Base-by-base conservation (phyloP, 2,113 vertebrate species). In the Anser brachyrhynchus region DNA sequence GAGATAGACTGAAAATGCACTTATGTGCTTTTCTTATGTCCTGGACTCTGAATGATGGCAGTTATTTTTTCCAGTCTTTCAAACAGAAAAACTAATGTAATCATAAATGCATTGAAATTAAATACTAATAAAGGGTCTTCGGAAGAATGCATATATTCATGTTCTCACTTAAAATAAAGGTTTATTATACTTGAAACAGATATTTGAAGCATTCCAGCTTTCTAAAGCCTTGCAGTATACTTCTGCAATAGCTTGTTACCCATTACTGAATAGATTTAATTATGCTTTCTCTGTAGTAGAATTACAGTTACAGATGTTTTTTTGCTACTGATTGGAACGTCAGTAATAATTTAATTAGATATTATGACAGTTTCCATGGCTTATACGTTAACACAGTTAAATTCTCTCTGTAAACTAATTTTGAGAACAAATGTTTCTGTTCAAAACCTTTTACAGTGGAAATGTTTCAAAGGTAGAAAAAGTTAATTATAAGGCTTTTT, bases 381-480 rank as follows among this genome's bases (percentile, higher is more conserved):
- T 95, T 97, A 81, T 80, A 96, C 11, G 89, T 97, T 97, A 97
- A 96, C 93, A 82, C 78, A 95, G 94, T 89, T 87, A 95, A 95
- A 96, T 94, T 88, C 59, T 89, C 89, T 95, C 87, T 84, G 67
- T 97, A 97, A 97, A 96, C 88, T 95, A 87, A 92, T 97, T 97
- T 96, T 96, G 92, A 92, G 97, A 97, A 96, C 85, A 95, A 95
- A 96, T 95, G 73, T 96, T 96, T 94, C 95, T 92, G 87, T 96
- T 97, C 71, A 96, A 96, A 95, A 92, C 59, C 87, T 89, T 84
- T 95, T 94, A 89, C 92, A 93, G 77, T 93, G 95, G 94, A 97
- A 97, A 96, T 96, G 84, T 96, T 97, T 98, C 92, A 93, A 96
- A 98, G 92, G 85, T 97, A 93, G 76, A 95, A 95, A 84, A 96